Percentiles rank a stretch among this genome's conserved stretches.
Conservation (phyloP, 2,888 invertebrate genomes). For the Spicauda simplicius region DNA sequence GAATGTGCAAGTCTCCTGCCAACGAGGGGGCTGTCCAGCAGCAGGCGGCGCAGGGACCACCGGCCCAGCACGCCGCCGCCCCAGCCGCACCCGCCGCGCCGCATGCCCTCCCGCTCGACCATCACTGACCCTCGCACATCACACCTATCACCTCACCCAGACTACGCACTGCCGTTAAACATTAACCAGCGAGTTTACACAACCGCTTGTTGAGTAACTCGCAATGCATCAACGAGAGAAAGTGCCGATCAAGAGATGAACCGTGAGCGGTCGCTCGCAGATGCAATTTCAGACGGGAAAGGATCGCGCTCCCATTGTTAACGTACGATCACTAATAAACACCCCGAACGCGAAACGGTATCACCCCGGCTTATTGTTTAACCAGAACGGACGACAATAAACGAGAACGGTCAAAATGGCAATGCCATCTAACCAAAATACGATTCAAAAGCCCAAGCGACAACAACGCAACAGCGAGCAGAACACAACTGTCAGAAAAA, state of each 20-base stretch:
- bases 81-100: conserved; percentile 77
- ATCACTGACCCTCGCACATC: conserved; percentile 70
- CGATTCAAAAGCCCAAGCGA: conserved; percentile 46
- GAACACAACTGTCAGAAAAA: conserved; percentile 44
- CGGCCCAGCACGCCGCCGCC: conserved; percentile 80
- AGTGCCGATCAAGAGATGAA: conserved; percentile 65
- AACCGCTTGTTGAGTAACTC: conserved; percentile 71
- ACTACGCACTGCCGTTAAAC: conserved; percentile 56
- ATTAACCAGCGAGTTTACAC: conserved; percentile 63
- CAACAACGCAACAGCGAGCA: conserved; percentile 44
- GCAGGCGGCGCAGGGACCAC: conserved; percentile 88
- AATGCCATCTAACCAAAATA: conserved; percentile 52
- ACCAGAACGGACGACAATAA: conserved; percentile 20
- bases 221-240: conserved; percentile 77
- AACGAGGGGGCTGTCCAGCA: conserved; percentile 89
- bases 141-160: conserved; percentile 51
- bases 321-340: conserved; percentile 24
- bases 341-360: not conserved
- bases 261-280: conserved; percentile 50
- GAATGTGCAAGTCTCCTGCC: conserved; percentile 86
- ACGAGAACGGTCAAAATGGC: conserved; percentile 32
- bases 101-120: conserved; percentile 76
- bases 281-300: conserved; percentile 66
- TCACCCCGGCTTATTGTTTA: not conserved
- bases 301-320: conserved; percentile 55